Base-by-base conservation (phyloP, 2,797 vertebrate genomes). In the Sphaeramia orbicularis region DNA sequence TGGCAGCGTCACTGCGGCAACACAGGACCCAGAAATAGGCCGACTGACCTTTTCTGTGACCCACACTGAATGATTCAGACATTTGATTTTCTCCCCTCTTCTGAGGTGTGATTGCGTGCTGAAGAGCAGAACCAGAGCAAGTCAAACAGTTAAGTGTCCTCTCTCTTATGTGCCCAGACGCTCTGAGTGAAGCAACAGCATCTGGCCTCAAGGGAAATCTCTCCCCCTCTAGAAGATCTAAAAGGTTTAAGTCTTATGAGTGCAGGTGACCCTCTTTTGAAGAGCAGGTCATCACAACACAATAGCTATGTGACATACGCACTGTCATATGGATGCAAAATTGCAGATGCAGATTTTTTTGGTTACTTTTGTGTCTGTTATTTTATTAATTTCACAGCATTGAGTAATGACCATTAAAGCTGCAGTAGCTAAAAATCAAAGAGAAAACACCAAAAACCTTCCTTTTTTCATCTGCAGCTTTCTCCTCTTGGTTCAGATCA, bases 41-140 rank as follows among this genome's bases (percentile, higher is more conserved):
- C 2, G 16, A 44, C 50, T 88, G 90, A 93, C 91, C 90, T 92
- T 89, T 85, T 78, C 65, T 36, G 43, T 63, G 86, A 90, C 87
- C 86, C 21, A 35, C 44, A 2, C 71, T 87, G 78, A 89, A 87
- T 83, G 82, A 85, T 86, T 89, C 78, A 87, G 84, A 88, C 82
- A 24, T 88, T 78, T 78, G 85, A 87, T 89, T 90, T 83, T 86
- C 74, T 85, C 66, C 48, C 52, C 61, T 69, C 70, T 71, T 77
- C 67, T 71, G 76, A 81, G 76, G 82, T 68, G 68, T 76, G 74
- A 89, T 72, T 86, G 74, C 76, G 37, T 38, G 63, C 47, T 84
- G 74, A 75, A 81, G 75, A 60, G 76, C 68, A 59, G 62, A 66
- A 65, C 42, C 44, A 13, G 55, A 74, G 78, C 52, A 7, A 67